Conservation (phyloP, 2,888 invertebrate genomes). For the Chalcosyrphus nemorum region DNA sequence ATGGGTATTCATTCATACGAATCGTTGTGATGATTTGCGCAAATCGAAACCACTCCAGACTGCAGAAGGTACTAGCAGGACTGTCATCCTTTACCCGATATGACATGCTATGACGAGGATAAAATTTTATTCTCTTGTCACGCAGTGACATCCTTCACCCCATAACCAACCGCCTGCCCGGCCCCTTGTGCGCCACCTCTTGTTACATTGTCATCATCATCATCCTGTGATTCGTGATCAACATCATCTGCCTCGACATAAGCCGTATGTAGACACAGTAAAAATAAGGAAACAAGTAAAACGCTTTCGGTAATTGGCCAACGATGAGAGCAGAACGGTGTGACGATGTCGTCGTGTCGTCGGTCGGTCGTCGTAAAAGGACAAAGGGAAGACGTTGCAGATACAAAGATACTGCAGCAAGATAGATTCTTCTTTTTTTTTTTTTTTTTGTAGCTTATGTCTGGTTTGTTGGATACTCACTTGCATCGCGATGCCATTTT, state of each 20-base stretch:
- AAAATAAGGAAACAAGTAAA: slow-evolving; percentile 24
- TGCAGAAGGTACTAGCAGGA: not conserved
- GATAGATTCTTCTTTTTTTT: not conserved
- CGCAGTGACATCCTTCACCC: slow-evolving; percentile 7
- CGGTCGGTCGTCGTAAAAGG: not conserved
- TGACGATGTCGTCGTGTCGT: no score
- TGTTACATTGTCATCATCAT: not conserved
- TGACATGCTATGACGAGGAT: not conserved
- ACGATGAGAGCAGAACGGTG: no score
- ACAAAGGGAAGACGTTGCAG: slow-evolving; percentile 15
- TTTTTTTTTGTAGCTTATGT: not conserved
- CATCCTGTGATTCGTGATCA: not conserved
- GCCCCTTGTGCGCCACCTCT: slow-evolving; percentile 22
- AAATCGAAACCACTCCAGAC: slow-evolving; percentile 60
- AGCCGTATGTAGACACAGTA: not conserved
- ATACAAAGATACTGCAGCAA: not conserved
- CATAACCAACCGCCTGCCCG: no score
- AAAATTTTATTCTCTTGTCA: not conserved
- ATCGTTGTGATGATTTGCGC: slow-evolving; percentile 51
- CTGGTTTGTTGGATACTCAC: slow-evolving; percentile 60
- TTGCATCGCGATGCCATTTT: slow-evolving; percentile 76
- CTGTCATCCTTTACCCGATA: not conserved
- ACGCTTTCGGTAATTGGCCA: slow-evolving; percentile 47
- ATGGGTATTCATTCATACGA: slow-evolving; percentile 36
- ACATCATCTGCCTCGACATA: slow-evolving; percentile 1